Base-by-base conservation (phyloP, 1,140 invertebrate genomes). In the Neodiprion pinetum region DNA sequence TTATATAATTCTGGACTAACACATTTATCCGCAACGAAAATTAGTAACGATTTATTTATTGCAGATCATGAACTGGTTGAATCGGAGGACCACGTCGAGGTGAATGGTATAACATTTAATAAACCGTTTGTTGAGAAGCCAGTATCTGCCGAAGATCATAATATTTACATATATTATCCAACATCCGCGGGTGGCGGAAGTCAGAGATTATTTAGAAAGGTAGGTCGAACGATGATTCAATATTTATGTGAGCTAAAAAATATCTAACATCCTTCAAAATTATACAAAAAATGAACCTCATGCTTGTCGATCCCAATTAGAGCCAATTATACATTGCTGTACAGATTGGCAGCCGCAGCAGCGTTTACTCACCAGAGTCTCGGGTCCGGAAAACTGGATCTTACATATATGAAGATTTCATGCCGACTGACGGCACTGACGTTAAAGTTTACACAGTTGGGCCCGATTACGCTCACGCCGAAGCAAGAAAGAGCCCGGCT, bases 331-430 rank as follows among this genome's bases (percentile, higher is more conserved):
- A 76, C 28, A 76, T 50, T 75, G 76, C 80, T 79, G 86, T 88
- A 76, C 86, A 99, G 95, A 99, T 99, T 87, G 98, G 98, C 71
- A 98, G 97, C 86, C 92, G 98, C 70, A 99, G 97, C 86, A 99
- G 97, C 88, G 97, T 99, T 65, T 99, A 99, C 88, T 99, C 97
- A 1, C 95, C 96, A 10, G 97, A 99, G 87, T 99, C 97, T 68
- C 92, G 96, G 79, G 96, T 99, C 14, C 91, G 99, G 48, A 98
- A 97, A 89, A 97, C 96, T 21, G 98, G 99, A 17, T 99, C 97
- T 10, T 99, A 97, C 89, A 99, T 99, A 84, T 99, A 99, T 87
- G 99, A 99, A 93, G 98, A 99, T 89, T 99, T 99, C 88, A 99
- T 99, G 98, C 98, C 98, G 1, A 99, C 99, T 28, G 99, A 99